Base-by-base conservation (phyloP, 2,888 invertebrate genomes). In the Mythimna pallens region DNA sequence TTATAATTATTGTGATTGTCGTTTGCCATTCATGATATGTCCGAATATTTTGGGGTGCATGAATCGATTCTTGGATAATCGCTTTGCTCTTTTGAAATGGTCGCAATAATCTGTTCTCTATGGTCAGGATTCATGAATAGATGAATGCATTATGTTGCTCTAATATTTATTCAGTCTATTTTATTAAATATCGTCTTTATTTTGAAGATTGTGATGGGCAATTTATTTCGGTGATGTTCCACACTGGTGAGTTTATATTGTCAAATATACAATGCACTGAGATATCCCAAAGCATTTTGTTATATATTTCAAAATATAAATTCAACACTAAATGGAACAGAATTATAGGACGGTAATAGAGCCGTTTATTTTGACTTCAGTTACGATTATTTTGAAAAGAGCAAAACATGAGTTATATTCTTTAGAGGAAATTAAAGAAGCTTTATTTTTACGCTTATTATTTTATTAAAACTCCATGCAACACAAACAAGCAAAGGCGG, bases 1-100 rank as follows among this genome's bases (percentile, higher is more conserved):
- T 79, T 83, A 89, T 88, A 88, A 89, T 88, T 86, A 83, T 86
- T 69, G 76, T 72, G 74, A 83, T 85, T 86, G 82, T 85, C 74
- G 74, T 78, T 63, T 63, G 71, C 73, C 76, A 78, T 87, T 83
- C 80, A 76, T 70, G 57, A 70, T 70, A 71, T 73, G 80, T 81
- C 82, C 74, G 80, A 76, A 80, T 80, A 80, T 75, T 80, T 81
- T 76, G 69, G 78, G 68, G 68, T 50, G 65, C 66, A 67, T 84
- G 80, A 80, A 83, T 83, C 76, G 73, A 82, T 76, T 81, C 68
- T 72, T 83, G 50, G 72, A 65, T 77, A 76, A 79, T 77, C 71
- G 75, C 57, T 69, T 73, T 79, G 78, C 82, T 83, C 86, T 84
- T 85, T 86, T 84, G 59, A 82, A 78, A 75, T 73, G 69, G 59